phyloP scores from a whole-genome alignment of 2,113 vertebrate species.

The Xiphophorus couchianus region DNA sequence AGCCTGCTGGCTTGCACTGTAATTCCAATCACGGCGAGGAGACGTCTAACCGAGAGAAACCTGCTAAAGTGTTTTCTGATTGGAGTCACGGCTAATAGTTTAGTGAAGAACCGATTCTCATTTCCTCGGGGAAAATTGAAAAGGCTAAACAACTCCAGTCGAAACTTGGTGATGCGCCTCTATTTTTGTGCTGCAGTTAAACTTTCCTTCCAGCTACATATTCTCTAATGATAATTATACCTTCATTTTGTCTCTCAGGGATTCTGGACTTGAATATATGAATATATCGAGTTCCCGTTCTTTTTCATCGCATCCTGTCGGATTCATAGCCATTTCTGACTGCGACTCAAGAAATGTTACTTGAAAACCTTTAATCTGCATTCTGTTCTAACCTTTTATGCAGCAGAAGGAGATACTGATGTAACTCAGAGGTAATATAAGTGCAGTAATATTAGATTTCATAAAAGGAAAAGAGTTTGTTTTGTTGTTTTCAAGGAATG shows the following conservation, averaged over 20 bases:
- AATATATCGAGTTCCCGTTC: no score
- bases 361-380: neutral
- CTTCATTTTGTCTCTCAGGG: no score
- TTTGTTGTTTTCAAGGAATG: neutral
- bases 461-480: neutral
- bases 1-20: neutral
- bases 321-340: no score
- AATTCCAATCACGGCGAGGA: slow-evolving; percentile 16
- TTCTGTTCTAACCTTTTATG: neutral
- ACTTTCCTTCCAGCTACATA: neutral
- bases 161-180: neutral
- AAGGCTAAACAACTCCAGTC: neutral
- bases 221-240: neutral
- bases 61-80: slow-evolving; percentile 7
- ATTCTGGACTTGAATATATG: no score
- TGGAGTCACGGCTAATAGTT: slow-evolving; percentile 1
- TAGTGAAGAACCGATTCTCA: neutral
- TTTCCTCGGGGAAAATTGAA: neutral
- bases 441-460: neutral
- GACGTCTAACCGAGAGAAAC: neutral
- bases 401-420: neutral
- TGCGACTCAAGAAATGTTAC: neutral
- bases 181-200: neutral
- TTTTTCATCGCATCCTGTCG: no score
- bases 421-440: neutral